Conservation (phyloP, 2,113 vertebrate species). For the Chinchilla lanigera region DNA sequence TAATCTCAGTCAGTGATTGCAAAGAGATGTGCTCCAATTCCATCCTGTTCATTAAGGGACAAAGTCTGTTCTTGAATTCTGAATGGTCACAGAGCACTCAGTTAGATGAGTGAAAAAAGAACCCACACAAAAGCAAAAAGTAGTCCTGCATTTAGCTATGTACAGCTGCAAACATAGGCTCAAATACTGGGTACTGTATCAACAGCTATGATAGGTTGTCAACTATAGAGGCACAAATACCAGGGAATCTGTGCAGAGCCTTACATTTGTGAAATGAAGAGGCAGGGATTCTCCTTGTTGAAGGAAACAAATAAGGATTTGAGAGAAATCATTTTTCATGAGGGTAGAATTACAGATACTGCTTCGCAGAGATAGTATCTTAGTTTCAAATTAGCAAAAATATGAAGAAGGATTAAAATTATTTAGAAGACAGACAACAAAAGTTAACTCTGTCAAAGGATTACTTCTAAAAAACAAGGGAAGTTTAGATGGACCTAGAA, state of each 20-base stretch:
- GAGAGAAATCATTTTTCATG: not conserved
- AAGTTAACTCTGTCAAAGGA: not conserved
- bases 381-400: not conserved
- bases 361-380: not conserved
- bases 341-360: not conserved
- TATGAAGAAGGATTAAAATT: not conserved
- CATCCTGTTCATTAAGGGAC: slow-evolving; percentile 21
- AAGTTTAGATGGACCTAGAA: not conserved
- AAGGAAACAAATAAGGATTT: not conserved
- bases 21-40: slow-evolving; percentile 65
- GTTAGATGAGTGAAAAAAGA: not conserved
- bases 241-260: not conserved
- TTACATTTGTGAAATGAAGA: not conserved
- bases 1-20: slow-evolving; percentile 68
- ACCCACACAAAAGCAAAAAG: not conserved
- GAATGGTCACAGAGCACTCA: slow-evolving; percentile 12
- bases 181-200: not conserved
- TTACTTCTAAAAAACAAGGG: slow-evolving; percentile 8
- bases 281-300: not conserved
- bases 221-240: not conserved
- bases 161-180: not conserved
- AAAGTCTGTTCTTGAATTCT: slow-evolving; percentile 58
- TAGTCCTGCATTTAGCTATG: not conserved
- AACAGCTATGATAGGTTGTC: not conserved
- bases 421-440: not conserved